These are phyloP conservation scores for Rhynchotus rufescens DNA, from an alignment of 2,797 vertebrate genomes.

Conservation along the genomic window DNA sequence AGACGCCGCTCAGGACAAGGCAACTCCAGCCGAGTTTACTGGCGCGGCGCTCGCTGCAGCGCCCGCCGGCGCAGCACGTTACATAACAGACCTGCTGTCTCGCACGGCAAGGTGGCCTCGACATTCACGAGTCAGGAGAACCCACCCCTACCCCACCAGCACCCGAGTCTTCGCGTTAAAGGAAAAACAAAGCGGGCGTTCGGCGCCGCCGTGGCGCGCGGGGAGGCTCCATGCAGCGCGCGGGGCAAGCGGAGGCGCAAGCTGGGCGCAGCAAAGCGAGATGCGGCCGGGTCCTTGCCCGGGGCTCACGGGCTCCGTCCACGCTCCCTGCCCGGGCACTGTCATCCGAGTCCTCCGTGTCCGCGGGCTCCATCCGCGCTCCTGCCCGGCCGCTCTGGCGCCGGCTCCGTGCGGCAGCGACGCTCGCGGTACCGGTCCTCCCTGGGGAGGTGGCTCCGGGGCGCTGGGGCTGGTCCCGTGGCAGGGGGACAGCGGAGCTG, in stretches of 20 bases:
- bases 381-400: accelerated
- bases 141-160: background rate
- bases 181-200: background rate
- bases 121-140: constrained; percentile 1
- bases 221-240: background rate
- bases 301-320: no score
- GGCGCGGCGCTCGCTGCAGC: background rate
- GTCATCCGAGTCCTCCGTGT: no score
- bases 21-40: constrained; percentile 42
- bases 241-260: background rate
- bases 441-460: background rate
- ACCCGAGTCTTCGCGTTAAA: background rate
- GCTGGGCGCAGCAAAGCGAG: background rate
- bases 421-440: background rate
- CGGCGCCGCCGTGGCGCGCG: background rate
- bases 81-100: constrained; percentile 46
- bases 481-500: background rate
- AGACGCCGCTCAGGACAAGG: background rate
- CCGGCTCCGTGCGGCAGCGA: background rate
- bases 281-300: no score
- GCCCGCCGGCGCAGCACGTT: background rate
- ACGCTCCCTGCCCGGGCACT: accelerated
- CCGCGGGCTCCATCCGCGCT: accelerated
- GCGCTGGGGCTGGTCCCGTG: background rate
- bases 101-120: background rate